Percentiles rank a stretch among this genome's conserved stretches.
Conservation (phyloP, 2,888 invertebrate genomes). For the Halictus quadricinctus region DNA sequence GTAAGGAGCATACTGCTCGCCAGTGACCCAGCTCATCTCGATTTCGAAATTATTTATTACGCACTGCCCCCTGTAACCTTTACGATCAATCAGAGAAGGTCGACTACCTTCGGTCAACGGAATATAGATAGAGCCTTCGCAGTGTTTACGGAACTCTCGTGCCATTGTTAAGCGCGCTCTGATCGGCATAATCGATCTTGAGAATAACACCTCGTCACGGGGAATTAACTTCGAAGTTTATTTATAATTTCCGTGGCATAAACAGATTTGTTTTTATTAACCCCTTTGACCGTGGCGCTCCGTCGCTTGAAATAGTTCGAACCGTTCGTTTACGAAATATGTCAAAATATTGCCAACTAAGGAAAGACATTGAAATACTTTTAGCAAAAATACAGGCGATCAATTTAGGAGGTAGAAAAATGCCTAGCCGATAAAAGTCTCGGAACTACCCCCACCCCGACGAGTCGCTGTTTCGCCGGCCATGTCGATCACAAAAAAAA, state of each 20-base stretch:
- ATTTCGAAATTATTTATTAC: conserved; percentile 12
- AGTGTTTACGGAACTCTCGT: not conserved
- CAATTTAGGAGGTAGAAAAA: no score
- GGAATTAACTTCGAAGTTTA: not conserved
- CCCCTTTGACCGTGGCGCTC: no score
- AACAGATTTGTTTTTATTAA: not conserved
- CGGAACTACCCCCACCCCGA: no score
- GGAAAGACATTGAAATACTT: no score
- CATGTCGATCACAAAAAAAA: not conserved
- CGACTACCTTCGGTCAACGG: not conserved
- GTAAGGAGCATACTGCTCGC: not conserved
- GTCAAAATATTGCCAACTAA: no score
- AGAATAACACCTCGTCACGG: not conserved
- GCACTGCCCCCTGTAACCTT: not conserved
- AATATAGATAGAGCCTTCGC: not conserved
- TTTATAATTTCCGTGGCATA: not conserved
- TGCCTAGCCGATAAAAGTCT: no score
- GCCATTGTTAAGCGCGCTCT: not conserved
- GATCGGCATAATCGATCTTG: not conserved
- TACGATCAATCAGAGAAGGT: not conserved
- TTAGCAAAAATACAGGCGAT: no score
- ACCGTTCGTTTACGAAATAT: no score
- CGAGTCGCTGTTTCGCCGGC: not conserved
- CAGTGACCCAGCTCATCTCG: not conserved
- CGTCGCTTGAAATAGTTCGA: no score